A percentile compares a stretch with the other conserved stretches of the same genome.
Conservation (phyloP, 2,888 invertebrate species). For the Macrophya annulata region DNA sequence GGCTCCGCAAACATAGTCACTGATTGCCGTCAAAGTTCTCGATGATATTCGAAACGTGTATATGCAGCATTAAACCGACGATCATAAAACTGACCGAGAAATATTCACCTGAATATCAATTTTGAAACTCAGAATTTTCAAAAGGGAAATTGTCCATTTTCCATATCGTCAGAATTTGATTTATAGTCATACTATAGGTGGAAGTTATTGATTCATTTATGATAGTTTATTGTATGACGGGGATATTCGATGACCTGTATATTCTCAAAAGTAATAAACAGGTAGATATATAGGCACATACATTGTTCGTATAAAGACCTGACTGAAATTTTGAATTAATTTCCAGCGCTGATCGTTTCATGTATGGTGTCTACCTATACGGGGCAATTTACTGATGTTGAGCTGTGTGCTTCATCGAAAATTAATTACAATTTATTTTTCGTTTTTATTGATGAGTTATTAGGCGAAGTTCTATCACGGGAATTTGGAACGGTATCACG, state of each 20-base stretch:
- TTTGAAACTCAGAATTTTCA: neutral
- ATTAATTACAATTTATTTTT: neutral
- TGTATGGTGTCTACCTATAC: neutral
- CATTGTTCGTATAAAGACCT: neutral
- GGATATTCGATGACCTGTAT: neutral
- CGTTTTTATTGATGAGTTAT: neutral
- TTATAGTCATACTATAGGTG: neutral
- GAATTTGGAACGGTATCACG: neutral
- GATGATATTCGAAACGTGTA: constrained; percentile 9
- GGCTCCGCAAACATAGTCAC: constrained; percentile 55
- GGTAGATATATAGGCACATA: neutral
- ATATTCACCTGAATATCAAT: constrained; percentile 25
- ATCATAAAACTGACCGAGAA: constrained; percentile 50
- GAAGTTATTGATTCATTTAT: constrained; percentile 9
- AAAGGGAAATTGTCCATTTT: neutral
- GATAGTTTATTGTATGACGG: neutral
- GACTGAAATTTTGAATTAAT: neutral
- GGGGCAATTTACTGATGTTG: neutral
- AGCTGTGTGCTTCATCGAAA: neutral
- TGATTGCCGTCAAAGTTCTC: constrained; percentile 55
- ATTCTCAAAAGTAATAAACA: neutral
- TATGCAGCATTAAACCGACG: constrained; percentile 44
- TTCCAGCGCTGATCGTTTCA: neutral
- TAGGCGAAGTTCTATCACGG: neutral
- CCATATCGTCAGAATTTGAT: neutral